Evolutionary conservation across 2,888 invertebrate genomes (phyloP), one percentile per base, ranked within the genome.

Genomic region (Eilema caniola): DNA sequence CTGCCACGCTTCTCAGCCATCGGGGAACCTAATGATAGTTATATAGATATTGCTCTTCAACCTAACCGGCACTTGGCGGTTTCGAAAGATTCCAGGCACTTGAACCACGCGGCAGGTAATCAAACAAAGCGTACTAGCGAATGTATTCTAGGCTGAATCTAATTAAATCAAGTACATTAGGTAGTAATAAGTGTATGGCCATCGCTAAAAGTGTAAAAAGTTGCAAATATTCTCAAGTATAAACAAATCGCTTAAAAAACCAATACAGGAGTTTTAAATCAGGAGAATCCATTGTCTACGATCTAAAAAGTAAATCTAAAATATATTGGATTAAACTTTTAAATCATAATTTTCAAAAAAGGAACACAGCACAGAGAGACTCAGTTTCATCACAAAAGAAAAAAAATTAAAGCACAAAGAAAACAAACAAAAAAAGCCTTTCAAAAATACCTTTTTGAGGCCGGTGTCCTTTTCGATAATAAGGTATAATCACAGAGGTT

Each of bases 401-500:
- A 16, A 62, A 53, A 72, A 57, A 53, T 0, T 62, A 59, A 23
- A 66, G 33, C 59, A 67, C 71, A 69, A 71, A 76, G 75, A 79
- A 76, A 80, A 75, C 79, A 77, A 82, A 81, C 76, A 77, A 81
- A 79, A 71, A 67, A 16, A 16, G 0, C 10, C 20, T 53, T n/a
- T 53, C n/a, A 53, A 53, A 53, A 53, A 53, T 88, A 95, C 95
- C 95, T 90, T 89, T 95, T 95, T 3, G 95, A 95, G 69, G 95
- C 95, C 90, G 95, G 95, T 76, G 95, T 95, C 78, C 95, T 87
- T 80, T 95, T 95, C 57, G 95, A 95, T 69, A 95, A 89, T 76
- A 95, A 83, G 63, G 93, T 91, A 78, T 95, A 95, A 57, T 95
- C 95, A 80, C 90, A 86, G 37, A 90, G 83, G 75, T 90, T 94